phyloP scores from a whole-genome alignment of 2,113 vertebrate genomes.

The Platichthys stellatus region DNA sequence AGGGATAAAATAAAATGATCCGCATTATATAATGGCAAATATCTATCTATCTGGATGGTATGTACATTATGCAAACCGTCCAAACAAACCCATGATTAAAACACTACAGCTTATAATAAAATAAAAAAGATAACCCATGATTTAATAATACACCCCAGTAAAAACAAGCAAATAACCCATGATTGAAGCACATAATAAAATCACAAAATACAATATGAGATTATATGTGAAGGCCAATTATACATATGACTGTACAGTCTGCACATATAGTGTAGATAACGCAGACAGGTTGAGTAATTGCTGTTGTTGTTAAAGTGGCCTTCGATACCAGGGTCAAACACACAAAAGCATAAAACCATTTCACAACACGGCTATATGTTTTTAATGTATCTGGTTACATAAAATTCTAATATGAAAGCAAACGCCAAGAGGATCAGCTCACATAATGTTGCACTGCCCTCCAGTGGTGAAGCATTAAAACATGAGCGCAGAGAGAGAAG shows the following conservation, averaged over 20 bases:
- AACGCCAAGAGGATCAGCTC: neutral
- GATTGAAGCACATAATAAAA: no score
- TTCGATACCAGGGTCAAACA: conserved; percentile 39
- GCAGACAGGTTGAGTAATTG: conserved; percentile 26
- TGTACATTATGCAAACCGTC: no score
- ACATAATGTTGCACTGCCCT: conserved; percentile 54
- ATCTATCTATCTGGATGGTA: neutral
- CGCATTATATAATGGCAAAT: neutral
- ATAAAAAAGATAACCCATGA: neutral
- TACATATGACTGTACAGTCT: neutral
- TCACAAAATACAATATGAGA: no score
- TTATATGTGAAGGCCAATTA: no score
- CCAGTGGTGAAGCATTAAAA: conserved; percentile 57
- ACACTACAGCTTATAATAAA: no score
- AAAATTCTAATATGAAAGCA: conserved; percentile 27
- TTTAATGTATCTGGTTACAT: conserved; percentile 56
- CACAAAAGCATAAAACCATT: conserved; percentile 12
- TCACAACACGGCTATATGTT: conserved; percentile 34
- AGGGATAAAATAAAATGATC: neutral
- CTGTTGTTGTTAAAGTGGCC: conserved; percentile 18
- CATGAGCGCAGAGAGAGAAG: neutral
- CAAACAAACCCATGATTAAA: no score
- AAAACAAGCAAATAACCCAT: no score
- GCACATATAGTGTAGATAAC: conserved; percentile 2
- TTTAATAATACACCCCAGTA: neutral